Base-by-base conservation (phyloP, 2,797 vertebrate species). In the Rhabdophis nuchalis region DNA sequence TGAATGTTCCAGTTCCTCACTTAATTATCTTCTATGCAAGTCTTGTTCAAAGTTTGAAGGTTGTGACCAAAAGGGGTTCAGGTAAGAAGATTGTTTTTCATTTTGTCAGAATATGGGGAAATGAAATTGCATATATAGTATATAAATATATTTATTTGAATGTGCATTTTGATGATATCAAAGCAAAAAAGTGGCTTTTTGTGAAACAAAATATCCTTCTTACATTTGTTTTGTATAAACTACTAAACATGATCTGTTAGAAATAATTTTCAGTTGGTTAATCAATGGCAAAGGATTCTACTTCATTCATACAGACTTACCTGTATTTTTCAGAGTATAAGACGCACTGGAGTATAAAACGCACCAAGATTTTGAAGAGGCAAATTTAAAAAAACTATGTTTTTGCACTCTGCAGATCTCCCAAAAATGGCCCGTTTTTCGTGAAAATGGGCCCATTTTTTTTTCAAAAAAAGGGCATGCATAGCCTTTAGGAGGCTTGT, bases 51-150 rank as follows among this genome's bases (percentile, higher is more conserved):
- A 99, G 98, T 97, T 97, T 99, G 98, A 99, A 99, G 97, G 98
- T 99, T 96, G 98, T 99, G 96, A 99, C 99, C 93, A 99, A 99
- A 97, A 98, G 99, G 98, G 99, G 99, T 96, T 99, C 99, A 97
- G 99, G 99, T 99, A 98, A 98, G 99, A 97, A 92, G 85, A 82
- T 64, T 23, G 92, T 93, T 58, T 60, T 8, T 29, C 25, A 29
- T n/a, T 86, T 18, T 32, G 18, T 16, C 41, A 16, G 85, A 61
- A 94, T 18, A 6, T 46, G 60, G 53, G 16, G 6, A 6, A 68
- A 68, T 93, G 0, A 77, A 36, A 0, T 93, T 93, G 77, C 0
- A 0, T 0, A 82, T 46, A 46, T 1, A 82, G 7, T 46, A 41
- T 77, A 11, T 41, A 77, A 41, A 41, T 41, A 41, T 82, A 25